Evolutionary conservation across 2,888 invertebrate genomes (phyloP), one percentile per base, ranked within the genome.

Genomic region (Zootermopsis nevadensis): DNA sequence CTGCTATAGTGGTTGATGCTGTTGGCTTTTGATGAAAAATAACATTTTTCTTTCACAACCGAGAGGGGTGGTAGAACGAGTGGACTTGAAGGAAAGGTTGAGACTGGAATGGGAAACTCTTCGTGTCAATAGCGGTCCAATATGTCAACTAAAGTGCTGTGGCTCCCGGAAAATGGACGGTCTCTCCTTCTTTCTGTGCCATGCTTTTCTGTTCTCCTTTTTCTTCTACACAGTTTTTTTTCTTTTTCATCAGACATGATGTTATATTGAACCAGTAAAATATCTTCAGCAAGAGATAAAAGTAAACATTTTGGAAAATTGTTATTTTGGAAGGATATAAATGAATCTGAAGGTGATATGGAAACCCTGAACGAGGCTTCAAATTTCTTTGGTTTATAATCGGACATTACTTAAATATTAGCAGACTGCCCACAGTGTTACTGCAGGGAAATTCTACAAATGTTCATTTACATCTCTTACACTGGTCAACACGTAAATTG

Each of bases 81-180:
- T 35, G 35, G 76, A 24, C n/a, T 38, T n/a, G 42, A 27, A 31
- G 76, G 24, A 53, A 30, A 31, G 30, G 48, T 19, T 10, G 22
- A 7, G 10, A 27, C 22, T 42, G 55, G 31, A 27, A 31, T 30
- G 30, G 31, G 77, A 77, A 77, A 55, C 77, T 77, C 53, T 77
- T 7, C 27, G 77, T 77, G 77, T 77, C 77, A 77, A 77, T 77
- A 77, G 77, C 53, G 77, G 31, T 33, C 77, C 77, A 77, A 77
- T 77, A 77, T 77, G 77, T 77, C 77, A 77, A 55, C 77, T 55
- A 77, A 77, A 77, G 77, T 77, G 77, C 77, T 30, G 55, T 55
- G 77, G 77, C 77, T 77, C 55, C 55, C 24, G 55, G 53, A 77
- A 77, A 77, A 24, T 77, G 77, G 77, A 55, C 53, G 30, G 77